phyloP scores from a whole-genome alignment of 2,797 vertebrate genomes.

The Sarcoramphus papa region DNA sequence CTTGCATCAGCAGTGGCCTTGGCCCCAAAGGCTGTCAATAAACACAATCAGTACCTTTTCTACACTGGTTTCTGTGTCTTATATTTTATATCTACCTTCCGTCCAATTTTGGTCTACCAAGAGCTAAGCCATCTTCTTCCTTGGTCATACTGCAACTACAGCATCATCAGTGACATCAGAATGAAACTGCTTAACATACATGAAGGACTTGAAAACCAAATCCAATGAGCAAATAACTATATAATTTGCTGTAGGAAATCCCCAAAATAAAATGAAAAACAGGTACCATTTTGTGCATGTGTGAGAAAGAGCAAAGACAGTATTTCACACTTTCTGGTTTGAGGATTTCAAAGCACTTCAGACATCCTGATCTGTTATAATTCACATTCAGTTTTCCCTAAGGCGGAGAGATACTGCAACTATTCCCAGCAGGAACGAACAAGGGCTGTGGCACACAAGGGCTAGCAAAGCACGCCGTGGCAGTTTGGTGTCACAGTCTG shows the following conservation, averaged over 20 bases:
- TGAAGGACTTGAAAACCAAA: neutral
- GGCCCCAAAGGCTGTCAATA: neutral
- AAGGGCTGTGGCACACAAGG: neutral
- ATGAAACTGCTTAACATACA: neutral
- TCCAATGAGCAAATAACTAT: neutral
- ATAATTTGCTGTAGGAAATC: constrained; percentile 18
- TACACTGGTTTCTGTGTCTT: neutral
- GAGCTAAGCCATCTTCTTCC: neutral
- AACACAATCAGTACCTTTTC: neutral
- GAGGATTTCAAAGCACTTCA: neutral
- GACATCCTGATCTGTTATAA: rapidly evolving
- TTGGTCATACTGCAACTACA: neutral
- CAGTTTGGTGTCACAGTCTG: neutral
- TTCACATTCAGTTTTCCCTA: neutral
- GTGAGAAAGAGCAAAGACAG: neutral
- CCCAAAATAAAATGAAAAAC: neutral
- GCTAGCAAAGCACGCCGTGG: rapidly evolving
- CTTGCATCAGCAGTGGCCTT: neutral
- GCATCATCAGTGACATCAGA: neutral
- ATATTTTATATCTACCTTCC: neutral
- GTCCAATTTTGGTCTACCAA: neutral
- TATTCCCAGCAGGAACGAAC: neutral
- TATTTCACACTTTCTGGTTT: neutral
- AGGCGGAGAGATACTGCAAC: neutral
- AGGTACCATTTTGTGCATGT: neutral